Percentiles rank a stretch among this genome's conserved stretches.
phyloP scores from a whole-genome alignment of 2,113 vertebrate genomes.

The Stictonetta naevosa region DNA sequence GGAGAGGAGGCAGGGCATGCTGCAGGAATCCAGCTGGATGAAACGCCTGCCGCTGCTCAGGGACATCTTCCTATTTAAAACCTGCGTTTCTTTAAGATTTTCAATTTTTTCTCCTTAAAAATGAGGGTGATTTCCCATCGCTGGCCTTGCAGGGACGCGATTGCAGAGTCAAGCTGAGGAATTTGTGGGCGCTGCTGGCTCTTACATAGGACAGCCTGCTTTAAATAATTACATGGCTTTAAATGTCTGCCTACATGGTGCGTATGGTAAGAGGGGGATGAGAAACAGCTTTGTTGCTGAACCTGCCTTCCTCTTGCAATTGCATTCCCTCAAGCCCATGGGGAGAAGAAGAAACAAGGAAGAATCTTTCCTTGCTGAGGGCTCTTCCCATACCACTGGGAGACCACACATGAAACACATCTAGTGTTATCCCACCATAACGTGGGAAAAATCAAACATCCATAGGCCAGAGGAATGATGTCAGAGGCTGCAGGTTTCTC shows the following conservation, averaged over 20 bases:
- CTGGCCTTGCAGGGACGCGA: not conserved
- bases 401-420: not conserved
- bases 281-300: not conserved
- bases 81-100: not conserved
- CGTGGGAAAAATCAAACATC: conserved; percentile 2
- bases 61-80: not conserved
- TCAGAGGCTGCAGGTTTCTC: conserved; percentile 24
- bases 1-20: not conserved
- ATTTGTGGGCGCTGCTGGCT: not conserved
- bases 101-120: not conserved
- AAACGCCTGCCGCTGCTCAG: not conserved
- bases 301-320: not conserved
- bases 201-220: not conserved
- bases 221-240: not conserved
- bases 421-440: not conserved
- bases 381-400: not conserved
- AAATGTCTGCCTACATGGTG: not conserved
- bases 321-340: not conserved
- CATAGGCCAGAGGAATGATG: not conserved
- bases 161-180: not conserved
- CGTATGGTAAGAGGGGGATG: not conserved
- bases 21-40: not conserved
- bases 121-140: not conserved
- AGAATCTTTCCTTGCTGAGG: not conserved
- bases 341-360: not conserved